Evolutionary conservation across 2,888 invertebrate genomes (phyloP).

Genomic region (Dicyrtomina minuta): DNA sequence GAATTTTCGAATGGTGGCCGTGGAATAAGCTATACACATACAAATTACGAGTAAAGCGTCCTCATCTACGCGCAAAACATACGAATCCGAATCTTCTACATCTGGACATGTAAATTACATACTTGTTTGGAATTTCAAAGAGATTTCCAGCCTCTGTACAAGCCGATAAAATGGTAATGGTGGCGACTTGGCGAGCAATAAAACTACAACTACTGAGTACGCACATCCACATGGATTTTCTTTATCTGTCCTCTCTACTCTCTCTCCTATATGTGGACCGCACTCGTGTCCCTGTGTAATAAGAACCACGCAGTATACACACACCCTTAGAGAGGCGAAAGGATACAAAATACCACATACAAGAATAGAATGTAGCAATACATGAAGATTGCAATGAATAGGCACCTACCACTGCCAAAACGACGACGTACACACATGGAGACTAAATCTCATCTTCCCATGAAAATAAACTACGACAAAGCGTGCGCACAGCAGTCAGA

Average conservation of each 20-base stretch:
- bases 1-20: background rate
- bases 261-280: too few relatives aligned
- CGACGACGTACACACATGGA: too few relatives aligned
- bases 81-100: background rate
- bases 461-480: conserved; percentile 13
- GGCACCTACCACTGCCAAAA: too few relatives aligned
- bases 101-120: conserved; percentile 13
- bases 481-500: background rate
- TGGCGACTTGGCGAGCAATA: conserved; percentile 7
- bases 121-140: conserved; percentile 15
- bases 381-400: too few relatives aligned
- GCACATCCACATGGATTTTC: too few relatives aligned
- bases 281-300: too few relatives aligned
- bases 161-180: conserved; percentile 15
- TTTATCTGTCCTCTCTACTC: too few relatives aligned
- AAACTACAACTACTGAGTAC: background rate
- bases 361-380: too few relatives aligned
- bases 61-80: background rate
- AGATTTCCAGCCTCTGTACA: background rate
- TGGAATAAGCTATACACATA: background rate
- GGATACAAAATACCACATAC: too few relatives aligned
- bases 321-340: too few relatives aligned
- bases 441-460: background rate
- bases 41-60: background rate
- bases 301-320: too few relatives aligned